Percentiles rank a stretch among this genome's conserved stretches.
phyloP scores from a whole-genome alignment of 1,140 invertebrate species.

The Odontomachus brunneus region DNA sequence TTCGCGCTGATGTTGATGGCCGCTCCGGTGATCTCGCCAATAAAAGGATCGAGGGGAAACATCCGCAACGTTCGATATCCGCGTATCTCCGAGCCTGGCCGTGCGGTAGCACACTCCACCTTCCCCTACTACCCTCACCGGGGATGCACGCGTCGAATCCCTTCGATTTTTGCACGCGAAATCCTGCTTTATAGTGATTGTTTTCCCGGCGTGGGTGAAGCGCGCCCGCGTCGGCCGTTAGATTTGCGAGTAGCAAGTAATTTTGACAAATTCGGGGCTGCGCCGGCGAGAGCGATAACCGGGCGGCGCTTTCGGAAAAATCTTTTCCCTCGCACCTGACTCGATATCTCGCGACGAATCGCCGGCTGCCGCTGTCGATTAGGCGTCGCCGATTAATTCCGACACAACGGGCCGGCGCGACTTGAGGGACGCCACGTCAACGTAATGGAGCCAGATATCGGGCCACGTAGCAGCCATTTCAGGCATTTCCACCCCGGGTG shows the following conservation, averaged over 20 bases:
- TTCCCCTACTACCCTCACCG: not conserved
- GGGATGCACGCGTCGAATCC: constrained; percentile 20
- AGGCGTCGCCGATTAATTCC: constrained; percentile 12
- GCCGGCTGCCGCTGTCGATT: not conserved
- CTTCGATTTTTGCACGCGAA: constrained; percentile 64
- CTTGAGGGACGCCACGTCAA: not conserved
- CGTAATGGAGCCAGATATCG: constrained; percentile 41
- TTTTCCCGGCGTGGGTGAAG: constrained; percentile 18
- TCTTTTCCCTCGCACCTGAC: not conserved
- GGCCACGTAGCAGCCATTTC: constrained; percentile 53
- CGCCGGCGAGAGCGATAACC: not conserved
- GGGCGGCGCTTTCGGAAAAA: not conserved
- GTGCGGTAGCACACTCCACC: constrained; percentile 10
- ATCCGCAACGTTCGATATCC: constrained; percentile 70
- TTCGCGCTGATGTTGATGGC: constrained; percentile 78
- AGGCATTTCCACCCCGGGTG: not conserved
- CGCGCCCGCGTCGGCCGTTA: not conserved
- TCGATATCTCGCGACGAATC: not conserved
- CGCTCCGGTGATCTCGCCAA: constrained; percentile 78
- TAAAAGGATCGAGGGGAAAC: constrained; percentile 75
- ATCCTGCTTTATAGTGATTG: constrained; percentile 53
- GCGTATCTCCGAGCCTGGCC: constrained; percentile 38
- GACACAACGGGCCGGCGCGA: not conserved
- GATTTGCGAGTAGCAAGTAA: constrained; percentile 4
- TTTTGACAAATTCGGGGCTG: constrained; percentile 46